Evolutionary conservation across 2,113 vertebrate species (phyloP).

Genomic region (Crotalus horridus): DNA sequence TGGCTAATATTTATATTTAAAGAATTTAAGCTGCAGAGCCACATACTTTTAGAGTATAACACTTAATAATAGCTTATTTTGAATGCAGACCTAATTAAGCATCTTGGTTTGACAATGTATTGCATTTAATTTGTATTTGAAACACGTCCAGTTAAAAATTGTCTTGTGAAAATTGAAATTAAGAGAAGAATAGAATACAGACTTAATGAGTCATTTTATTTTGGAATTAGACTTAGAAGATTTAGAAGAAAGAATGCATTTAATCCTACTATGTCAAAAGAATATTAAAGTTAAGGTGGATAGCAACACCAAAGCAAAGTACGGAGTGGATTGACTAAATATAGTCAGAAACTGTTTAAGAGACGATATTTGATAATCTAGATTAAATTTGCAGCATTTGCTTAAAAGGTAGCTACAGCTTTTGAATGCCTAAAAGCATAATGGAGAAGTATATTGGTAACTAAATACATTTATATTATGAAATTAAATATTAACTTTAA

Average conservation of each 20-base stretch:
- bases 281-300: neutral
- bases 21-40: neutral
- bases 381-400: neutral
- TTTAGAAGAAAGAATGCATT: neutral
- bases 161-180: neutral
- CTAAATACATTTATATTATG: neutral
- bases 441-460: neutral
- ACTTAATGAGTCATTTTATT: neutral
- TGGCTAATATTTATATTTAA: neutral
- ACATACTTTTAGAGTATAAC: neutral
- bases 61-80: neutral
- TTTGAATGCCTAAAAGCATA: neutral
- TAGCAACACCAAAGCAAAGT: neutral
- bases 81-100: slow-evolving; percentile 19
- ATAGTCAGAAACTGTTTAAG: neutral
- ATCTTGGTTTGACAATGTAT: neutral
- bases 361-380: neutral
- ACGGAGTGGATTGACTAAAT: too few species aligned
- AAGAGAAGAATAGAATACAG: neutral
- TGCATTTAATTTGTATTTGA: neutral
- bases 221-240: neutral
- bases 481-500: neutral
- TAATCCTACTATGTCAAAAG: neutral
- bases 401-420: neutral
- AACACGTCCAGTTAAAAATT: neutral